Conservation (phyloP, 1,140 invertebrate genomes). For the Drepana arcuata region DNA sequence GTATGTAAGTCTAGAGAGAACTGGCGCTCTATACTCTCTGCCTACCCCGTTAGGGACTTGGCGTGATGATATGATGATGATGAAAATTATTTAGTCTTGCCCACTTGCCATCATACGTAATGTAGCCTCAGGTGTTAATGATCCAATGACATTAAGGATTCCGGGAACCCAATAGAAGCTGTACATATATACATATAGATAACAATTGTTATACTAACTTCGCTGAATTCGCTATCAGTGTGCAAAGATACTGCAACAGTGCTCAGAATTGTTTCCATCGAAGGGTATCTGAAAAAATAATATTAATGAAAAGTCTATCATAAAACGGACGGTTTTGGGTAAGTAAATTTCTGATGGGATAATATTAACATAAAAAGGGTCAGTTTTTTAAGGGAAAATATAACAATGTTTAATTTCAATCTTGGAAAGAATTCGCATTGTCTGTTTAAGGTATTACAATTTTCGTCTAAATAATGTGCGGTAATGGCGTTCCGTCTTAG, state of each 20-base stretch:
- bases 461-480: too few relatives aligned
- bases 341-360: background rate
- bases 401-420: conserved; percentile 1
- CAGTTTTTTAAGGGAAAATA: background rate
- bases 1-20: too few relatives aligned
- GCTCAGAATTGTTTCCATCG: conserved; percentile 30
- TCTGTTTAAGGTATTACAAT: too few relatives aligned
- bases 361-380: background rate
- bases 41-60: too few relatives aligned
- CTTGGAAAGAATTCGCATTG: too few relatives aligned
- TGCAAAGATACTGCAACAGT: conserved; percentile 31
- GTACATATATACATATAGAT: background rate
- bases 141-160: too few relatives aligned
- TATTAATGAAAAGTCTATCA: background rate
- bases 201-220: conserved; percentile 19
- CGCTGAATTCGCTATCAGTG: conserved; percentile 33
- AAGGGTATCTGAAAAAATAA: conserved; percentile 31
- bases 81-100: too few relatives aligned
- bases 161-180: background rate
- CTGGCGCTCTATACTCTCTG: too few relatives aligned
- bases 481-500: too few relatives aligned
- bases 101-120: background rate
- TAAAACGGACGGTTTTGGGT: background rate
- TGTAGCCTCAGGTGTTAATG: too few relatives aligned
- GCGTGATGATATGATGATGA: background rate